phyloP scores from a whole-genome alignment of 1,140 invertebrate species.

The Trinorchestia longiramus region DNA sequence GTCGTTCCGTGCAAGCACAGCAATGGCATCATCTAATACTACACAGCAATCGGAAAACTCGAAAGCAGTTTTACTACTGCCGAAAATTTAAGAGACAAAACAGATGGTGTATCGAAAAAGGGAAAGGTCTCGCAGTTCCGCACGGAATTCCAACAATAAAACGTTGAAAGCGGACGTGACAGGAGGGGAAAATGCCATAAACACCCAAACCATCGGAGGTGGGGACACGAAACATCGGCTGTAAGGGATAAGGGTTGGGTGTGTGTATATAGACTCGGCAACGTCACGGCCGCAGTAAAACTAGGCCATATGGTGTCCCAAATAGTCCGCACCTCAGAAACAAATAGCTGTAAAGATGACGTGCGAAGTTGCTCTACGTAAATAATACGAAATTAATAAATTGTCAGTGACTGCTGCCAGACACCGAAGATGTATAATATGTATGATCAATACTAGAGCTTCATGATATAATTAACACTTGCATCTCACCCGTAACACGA shows the following conservation, averaged over 20 bases:
- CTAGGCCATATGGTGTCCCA: background rate
- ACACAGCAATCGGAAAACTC: background rate
- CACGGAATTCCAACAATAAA: background rate
- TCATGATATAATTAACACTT: too few relatives aligned
- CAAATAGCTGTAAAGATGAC: background rate
- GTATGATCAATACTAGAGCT: too few relatives aligned
- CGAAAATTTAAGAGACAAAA: background rate
- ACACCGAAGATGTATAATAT: background rate
- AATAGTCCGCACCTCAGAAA: background rate
- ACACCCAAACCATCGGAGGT: background rate
- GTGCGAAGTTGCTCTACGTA: background rate
- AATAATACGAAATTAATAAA: background rate
- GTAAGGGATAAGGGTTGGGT: background rate
- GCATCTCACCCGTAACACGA: background rate
- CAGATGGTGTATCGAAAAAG: background rate
- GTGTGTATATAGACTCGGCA: background rate
- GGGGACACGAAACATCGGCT: background rate
- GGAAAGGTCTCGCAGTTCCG: background rate
- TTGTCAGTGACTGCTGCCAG: background rate
- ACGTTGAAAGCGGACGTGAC: background rate
- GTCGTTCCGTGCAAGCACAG: background rate
- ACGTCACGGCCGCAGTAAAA: background rate
- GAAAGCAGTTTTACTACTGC: background rate
- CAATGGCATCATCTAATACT: background rate
- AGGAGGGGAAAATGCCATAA: conserved; percentile 13